phyloP scores from a whole-genome alignment of 2,113 vertebrate genomes.

The Hemiprocne comata region DNA sequence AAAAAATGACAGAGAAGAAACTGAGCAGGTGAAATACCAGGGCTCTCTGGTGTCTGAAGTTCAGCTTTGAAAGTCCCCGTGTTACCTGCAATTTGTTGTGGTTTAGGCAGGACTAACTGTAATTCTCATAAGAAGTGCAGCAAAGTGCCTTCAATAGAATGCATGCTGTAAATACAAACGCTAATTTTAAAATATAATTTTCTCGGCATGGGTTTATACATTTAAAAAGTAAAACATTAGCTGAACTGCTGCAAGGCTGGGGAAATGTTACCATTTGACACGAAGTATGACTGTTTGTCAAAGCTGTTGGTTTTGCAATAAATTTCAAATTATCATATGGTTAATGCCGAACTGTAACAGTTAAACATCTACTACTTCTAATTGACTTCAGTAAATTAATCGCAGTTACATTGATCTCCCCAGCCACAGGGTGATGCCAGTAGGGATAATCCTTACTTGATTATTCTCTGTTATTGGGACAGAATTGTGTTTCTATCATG shows the following conservation, averaged over 20 bases:
- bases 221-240: background rate
- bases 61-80: background rate
- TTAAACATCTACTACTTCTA: background rate
- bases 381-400: background rate
- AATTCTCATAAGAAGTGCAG: background rate
- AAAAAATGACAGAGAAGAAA: background rate
- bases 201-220: background rate
- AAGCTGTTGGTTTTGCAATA: background rate
- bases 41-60: background rate
- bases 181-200: background rate
- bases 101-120: background rate
- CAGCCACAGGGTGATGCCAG: background rate
- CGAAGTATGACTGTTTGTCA: background rate
- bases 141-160: background rate
- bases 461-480: background rate
- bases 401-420: background rate
- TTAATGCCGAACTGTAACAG: background rate
- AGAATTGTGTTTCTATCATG: background rate
- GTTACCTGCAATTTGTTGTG: background rate
- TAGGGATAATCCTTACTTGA: background rate
- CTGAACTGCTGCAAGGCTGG: background rate
- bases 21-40: background rate
- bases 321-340: background rate
- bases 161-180: background rate
- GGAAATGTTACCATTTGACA: background rate